These are phyloP conservation scores for Urophycis tenuis DNA, from an alignment of 2,797 vertebrate genomes.

Conservation along the genomic window DNA sequence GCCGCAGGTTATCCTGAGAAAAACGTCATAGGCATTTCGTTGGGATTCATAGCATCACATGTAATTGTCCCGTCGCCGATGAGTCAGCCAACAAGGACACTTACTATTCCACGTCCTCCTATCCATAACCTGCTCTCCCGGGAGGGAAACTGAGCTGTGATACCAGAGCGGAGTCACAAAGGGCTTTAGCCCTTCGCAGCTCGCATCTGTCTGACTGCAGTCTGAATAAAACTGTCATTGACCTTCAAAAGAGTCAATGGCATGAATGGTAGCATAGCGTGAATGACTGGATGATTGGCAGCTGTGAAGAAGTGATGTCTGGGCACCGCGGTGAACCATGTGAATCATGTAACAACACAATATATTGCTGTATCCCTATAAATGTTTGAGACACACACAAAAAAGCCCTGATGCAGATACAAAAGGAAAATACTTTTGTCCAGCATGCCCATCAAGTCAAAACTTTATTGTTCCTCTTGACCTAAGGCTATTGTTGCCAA, in stretches of 20 bases:
- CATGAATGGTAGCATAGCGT: background rate
- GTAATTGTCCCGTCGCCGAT: constrained; percentile 6
- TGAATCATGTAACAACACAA: constrained; percentile 30
- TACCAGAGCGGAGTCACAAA: constrained; percentile 16
- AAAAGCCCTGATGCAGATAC: constrained; percentile 24
- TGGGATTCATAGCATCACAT: constrained; percentile 9
- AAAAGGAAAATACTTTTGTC: constrained; percentile 34
- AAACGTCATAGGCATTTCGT: constrained; percentile 13
- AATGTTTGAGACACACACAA: no score
- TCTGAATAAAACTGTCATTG: background rate
- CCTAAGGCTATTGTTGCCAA: constrained; percentile 23
- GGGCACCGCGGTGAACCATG: background rate
- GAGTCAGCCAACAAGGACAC: constrained; percentile 42
- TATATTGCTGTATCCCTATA: no score
- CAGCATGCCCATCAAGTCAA: constrained; percentile 36
- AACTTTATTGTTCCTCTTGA: constrained; percentile 24
- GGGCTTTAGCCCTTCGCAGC: constrained; percentile 1
- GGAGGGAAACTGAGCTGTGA: constrained; percentile 22
- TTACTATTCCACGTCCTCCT: constrained; percentile 32
- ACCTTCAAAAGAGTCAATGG: constrained; percentile 11
- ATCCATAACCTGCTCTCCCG: constrained; percentile 39
- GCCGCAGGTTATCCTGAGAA: background rate
- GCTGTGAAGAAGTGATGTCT: background rate
- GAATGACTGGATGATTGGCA: background rate
- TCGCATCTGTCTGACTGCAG: background rate